These are phyloP conservation scores for Scatophagus argus DNA, from an alignment of 2,113 vertebrate genomes.

Conservation along the genomic window DNA sequence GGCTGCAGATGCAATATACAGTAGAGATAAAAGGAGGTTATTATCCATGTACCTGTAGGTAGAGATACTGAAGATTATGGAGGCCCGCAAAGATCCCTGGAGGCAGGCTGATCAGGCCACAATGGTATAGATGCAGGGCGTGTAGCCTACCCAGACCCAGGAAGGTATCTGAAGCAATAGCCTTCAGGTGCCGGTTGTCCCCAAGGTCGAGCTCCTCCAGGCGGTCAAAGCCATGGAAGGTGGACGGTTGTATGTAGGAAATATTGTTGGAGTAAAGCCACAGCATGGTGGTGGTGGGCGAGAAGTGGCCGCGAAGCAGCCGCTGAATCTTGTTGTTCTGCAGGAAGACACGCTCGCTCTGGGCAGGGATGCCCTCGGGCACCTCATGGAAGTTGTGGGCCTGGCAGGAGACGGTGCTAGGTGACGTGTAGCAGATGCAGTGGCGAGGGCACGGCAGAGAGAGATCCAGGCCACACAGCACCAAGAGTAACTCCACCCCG, in stretches of 20 bases:
- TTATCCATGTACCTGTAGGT: conserved; percentile 87
- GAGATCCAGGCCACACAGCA: conserved; percentile 90
- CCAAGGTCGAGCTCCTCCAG: conserved; percentile 98
- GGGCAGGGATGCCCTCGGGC: conserved; percentile 93
- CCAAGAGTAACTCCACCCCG: conserved; percentile 90
- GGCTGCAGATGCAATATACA: conserved; percentile 58
- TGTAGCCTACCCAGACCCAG: conserved; percentile 92
- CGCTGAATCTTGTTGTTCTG: conserved; percentile 97
- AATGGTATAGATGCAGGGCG: conserved; percentile 95
- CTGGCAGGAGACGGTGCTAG: conserved; percentile 98
- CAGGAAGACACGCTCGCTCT: conserved; percentile 95
- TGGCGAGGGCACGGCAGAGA: conserved; percentile 89
- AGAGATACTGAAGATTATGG: conserved; percentile 96
- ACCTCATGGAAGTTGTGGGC: conserved; percentile 93
- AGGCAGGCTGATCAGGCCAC: conserved; percentile 91
- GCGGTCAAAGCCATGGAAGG: conserved; percentile 93
- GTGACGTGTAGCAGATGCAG: conserved; percentile 96
- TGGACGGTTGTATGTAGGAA: conserved; percentile 93
- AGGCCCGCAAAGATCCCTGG: conserved; percentile 91
- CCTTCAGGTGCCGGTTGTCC: conserved; percentile 92
- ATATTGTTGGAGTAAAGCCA: conserved; percentile 99
- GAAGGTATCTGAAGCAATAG: conserved; percentile 93
- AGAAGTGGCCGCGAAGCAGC: conserved; percentile 94
- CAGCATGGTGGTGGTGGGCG: conserved; percentile 92
- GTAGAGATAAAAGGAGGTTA: conserved; percentile 49